Evolutionary conservation across 2,888 invertebrate species (phyloP).

Genomic region (Trachelus stipa): DNA sequence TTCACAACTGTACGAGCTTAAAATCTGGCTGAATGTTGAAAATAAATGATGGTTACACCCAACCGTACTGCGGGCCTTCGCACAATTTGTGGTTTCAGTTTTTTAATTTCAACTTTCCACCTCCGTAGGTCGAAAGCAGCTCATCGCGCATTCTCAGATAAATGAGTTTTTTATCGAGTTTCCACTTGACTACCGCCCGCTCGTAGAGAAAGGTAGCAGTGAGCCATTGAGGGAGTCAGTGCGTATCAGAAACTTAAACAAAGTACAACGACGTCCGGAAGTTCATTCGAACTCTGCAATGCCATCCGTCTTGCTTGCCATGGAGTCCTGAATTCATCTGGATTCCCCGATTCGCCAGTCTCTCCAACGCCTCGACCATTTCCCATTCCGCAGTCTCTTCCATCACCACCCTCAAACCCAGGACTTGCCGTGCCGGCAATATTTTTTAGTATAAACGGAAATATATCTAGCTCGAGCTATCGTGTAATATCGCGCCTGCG

Average conservation of each 20-base stretch:
- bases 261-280: slow-evolving; percentile 16
- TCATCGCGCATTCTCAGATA: slow-evolving; percentile 37
- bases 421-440: neutral
- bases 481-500: neutral
- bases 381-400: slow-evolving; percentile 15
- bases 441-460: neutral
- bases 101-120: slow-evolving; percentile 7
- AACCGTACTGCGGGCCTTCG: neutral
- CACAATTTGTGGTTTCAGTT: slow-evolving; percentile 2
- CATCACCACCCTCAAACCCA: neutral
- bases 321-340: slow-evolving; percentile 10
- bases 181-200: slow-evolving; percentile 5
- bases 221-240: neutral
- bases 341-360: slow-evolving; percentile 16
- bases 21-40: neutral
- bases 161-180: slow-evolving; percentile 38
- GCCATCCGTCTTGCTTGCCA: slow-evolving; percentile 22
- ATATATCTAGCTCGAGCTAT: neutral
- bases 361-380: slow-evolving; percentile 15
- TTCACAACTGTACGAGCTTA: neutral
- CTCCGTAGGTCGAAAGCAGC: slow-evolving; percentile 5
- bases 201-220: neutral
- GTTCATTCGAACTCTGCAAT: slow-evolving; percentile 25
- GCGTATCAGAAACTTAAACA: slow-evolving; percentile 25
- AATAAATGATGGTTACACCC: neutral